Percentiles rank a stretch among this genome's conserved stretches.
These are phyloP conservation scores for Notarius lentiginosus DNA, from an alignment of 2,113 vertebrate genomes.

Conservation along the genomic window DNA sequence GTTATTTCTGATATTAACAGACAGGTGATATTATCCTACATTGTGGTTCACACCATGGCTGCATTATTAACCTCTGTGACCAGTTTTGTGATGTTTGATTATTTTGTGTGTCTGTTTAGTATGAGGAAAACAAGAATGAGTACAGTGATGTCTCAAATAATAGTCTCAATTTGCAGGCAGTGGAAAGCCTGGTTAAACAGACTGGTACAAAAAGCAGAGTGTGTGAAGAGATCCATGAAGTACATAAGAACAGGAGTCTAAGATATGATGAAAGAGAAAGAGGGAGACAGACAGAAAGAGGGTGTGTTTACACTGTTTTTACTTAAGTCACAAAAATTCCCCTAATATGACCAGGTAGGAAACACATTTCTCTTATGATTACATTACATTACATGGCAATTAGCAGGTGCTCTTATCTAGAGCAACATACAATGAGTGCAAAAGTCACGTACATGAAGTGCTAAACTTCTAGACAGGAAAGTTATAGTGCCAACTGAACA, in stretches of 20 bases:
- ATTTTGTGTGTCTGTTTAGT: background rate
- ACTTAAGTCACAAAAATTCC: background rate
- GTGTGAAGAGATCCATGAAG: conserved; percentile 2
- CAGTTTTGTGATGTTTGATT: conserved; percentile 10
- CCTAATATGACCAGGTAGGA: background rate
- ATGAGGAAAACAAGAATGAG: background rate
- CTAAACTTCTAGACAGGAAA: too few relatives aligned
- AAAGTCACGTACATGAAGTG: too few relatives aligned
- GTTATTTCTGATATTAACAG: background rate
- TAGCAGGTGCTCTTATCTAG: too few relatives aligned
- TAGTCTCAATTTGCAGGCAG: background rate
- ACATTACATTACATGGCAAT: too few relatives aligned
- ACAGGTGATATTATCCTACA: background rate
- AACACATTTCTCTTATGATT: background rate
- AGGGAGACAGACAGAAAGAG: background rate
- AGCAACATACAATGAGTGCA: too few relatives aligned
- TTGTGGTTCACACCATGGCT: background rate
- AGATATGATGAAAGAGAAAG: background rate
- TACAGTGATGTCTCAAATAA: background rate
- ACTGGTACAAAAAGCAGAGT: background rate
- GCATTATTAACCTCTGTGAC: background rate
- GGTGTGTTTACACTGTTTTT: background rate
- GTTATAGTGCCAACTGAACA: too few relatives aligned
- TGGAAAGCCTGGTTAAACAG: background rate
- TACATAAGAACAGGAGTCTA: background rate